These are phyloP conservation scores for Drosophila conformis DNA, from an alignment of 2,888 invertebrate species.

Conservation along the genomic window DNA sequence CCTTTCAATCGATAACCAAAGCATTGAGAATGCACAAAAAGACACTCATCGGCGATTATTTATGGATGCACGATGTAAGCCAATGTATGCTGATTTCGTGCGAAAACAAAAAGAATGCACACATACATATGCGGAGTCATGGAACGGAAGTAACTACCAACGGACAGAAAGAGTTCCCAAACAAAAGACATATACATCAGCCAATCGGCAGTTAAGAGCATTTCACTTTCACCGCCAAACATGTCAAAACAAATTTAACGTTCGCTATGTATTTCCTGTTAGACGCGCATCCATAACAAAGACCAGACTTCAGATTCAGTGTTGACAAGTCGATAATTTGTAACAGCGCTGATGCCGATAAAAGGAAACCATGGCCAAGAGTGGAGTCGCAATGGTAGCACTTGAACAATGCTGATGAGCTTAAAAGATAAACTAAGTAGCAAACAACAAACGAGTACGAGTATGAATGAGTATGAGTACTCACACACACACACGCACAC, in stretches of 20 bases:
- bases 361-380: slow-evolving; percentile 57
- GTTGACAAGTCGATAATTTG: slow-evolving; percentile 72
- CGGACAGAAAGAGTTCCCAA: slow-evolving; percentile 20
- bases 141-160: slow-evolving; percentile 57
- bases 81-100: slow-evolving; percentile 45
- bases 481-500: slow-evolving; percentile 21
- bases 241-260: slow-evolving; percentile 77
- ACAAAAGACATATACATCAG: slow-evolving; percentile 23
- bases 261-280: slow-evolving; percentile 72
- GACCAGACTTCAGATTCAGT: slow-evolving; percentile 11
- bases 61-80: slow-evolving; percentile 44
- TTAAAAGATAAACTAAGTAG: slow-evolving; percentile 75
- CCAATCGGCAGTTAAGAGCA: slow-evolving; percentile 55
- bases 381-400: slow-evolving; percentile 37
- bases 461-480: slow-evolving; percentile 20
- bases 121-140: slow-evolving; percentile 54
- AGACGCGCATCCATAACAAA: slow-evolving; percentile 57
- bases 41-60: not conserved
- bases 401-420: slow-evolving; percentile 75
- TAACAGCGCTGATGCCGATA: slow-evolving; percentile 57
- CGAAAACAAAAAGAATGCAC: slow-evolving; percentile 58
- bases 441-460: slow-evolving; percentile 52
- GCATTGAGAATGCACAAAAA: slow-evolving; percentile 29
- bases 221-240: slow-evolving; percentile 82
- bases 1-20: slow-evolving; percentile 47